Evolutionary conservation across 2,113 vertebrate species (phyloP).

Genomic region (Cheirogaleus medius): DNA sequence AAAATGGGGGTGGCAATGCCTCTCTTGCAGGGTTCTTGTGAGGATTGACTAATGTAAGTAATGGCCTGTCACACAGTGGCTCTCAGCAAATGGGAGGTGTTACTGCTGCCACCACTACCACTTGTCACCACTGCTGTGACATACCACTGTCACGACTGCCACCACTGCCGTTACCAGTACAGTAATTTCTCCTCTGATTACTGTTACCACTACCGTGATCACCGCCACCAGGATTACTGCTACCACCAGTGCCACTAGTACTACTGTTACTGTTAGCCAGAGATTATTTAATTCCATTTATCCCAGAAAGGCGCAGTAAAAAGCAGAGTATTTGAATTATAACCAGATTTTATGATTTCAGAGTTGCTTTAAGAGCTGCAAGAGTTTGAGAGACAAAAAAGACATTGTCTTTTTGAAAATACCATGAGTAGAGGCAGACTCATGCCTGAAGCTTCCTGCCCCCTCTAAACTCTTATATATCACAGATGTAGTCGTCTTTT

Average conservation of each 20-base stretch:
- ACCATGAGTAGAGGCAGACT: neutral
- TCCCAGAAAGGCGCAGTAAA: neutral
- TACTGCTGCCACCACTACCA: neutral
- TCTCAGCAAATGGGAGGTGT: neutral
- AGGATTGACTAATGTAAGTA: neutral
- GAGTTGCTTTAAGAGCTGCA: neutral
- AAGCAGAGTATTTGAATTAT: neutral
- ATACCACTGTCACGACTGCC: too few relatives aligned
- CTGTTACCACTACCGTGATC: fast-evolving
- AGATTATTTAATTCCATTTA: neutral
- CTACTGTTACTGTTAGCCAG: neutral
- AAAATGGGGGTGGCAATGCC: neutral
- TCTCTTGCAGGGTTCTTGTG: neutral
- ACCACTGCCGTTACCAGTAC: fast-evolving
- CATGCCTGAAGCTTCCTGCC: neutral
- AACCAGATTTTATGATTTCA: neutral
- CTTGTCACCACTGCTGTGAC: neutral
- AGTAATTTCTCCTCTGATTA: too few relatives aligned
- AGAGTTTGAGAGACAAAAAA: neutral
- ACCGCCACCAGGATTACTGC: fast-evolving
- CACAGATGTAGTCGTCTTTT: neutral
- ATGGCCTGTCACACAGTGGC: neutral
- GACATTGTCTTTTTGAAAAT: neutral
- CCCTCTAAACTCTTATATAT: neutral
- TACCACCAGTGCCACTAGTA: fast-evolving